Evolutionary conservation across 2,797 vertebrate genomes (phyloP), one percentile per base, ranked within the genome.

Genomic region (Sebastes paucispinis): DNA sequence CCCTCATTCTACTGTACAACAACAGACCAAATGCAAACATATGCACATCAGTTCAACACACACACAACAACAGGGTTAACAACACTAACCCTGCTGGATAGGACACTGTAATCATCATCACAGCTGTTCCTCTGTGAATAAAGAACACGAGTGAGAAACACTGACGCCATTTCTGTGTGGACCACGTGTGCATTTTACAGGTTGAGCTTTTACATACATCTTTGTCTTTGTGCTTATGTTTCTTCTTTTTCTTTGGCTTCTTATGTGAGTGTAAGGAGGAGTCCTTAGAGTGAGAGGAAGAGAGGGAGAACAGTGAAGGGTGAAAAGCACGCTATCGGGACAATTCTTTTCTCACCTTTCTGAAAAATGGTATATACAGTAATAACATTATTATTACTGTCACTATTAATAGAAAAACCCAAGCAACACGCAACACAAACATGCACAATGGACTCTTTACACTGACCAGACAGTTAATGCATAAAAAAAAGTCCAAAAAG

Each of bases 61-160:
- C 60, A 55, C 76, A 88, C 57, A 50, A 50, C 47, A 50, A 50
- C 47, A 18, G 47, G 47, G 47, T 50, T 50, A 50, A 50, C 18
- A 1, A 84, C 87, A 81, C 96, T 95, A 86, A 98, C 97, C 97
- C 97, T 95, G 96, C 96, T 95, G 91, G 97, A 96, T 74, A 96
- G 89, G 60, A 95, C 94, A 75, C 87, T 96, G 82, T 93, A 18
- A 3, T 96, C 95, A 75, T 97, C 97, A 43, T 96, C 95, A 73
- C 85, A 95, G 92, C 97, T 95, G 86, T 97, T 97, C 80, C 90
- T 96, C 97, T 98, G 96, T 82, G 64, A 74, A 91, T 4, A 78
- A 75, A 93, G 57, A 82, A 77, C 31, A 88, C 2, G 12, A 12
- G 73, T 87, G 65, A 91, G 64, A 87, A 64, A 60, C 62, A 69